Evolutionary conservation across 2,797 vertebrate species (phyloP), one percentile per base, ranked within the genome.

Genomic region (Sciaenops ocellatus): DNA sequence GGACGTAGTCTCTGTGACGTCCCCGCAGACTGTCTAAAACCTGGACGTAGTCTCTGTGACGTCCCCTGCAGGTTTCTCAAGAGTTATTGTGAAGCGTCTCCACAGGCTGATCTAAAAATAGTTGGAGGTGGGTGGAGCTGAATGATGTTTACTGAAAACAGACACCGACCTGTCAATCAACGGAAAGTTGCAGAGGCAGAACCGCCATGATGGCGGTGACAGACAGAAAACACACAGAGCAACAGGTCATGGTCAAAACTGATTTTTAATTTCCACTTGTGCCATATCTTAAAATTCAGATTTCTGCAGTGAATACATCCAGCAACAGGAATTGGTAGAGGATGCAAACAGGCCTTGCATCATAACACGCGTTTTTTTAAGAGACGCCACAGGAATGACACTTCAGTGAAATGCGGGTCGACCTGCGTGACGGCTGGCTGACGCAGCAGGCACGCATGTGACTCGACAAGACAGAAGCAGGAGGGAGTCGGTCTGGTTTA

Each of bases 191-290:
- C 0, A 34, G 4, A 1, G 6, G 8, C 34, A 34, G 34, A 34
- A 8, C 8, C 3, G 30, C 30, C 30, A 30, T 7, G 34, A 38
- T 8, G 34, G 34, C 9, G 34, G 34, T 38, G 34, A 38, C 8
- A 38, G 42, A 44, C 42, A 15, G 42, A 44, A 44, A 15, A 15
- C 41, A 42, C 13, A 12, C 10, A 15, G 41, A 75, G 26, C 24
- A 52, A n/a, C 22, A 66, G 50, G 8, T 3, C 38, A 81, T 76
- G 85, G 79, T 89, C 84, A 86, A 89, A 92, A 93, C 57, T 71
- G 75, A 89, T 80, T 80, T 92, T 94, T 92, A 93, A 78, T 83
- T 91, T 92, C 84, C 80, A 88, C 82, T 92, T 90, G 90, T 90
- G 89, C 89, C 90, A 90, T 89, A 90, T 88, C 73, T 88, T 82